Evolutionary conservation across 2,113 vertebrate species (phyloP).

Genomic region (Beaufortia kweichowensis): DNA sequence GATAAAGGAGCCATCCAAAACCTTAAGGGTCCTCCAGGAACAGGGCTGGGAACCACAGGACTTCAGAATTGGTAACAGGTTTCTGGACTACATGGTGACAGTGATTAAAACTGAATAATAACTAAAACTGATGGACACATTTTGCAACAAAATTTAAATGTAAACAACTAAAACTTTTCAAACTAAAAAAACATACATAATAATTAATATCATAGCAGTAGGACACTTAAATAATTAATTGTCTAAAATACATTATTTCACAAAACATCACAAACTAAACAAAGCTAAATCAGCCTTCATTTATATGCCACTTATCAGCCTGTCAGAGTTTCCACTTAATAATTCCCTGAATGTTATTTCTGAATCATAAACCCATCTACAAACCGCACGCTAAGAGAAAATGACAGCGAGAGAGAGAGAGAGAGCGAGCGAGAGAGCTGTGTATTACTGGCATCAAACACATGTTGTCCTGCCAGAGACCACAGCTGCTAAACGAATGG

Average conservation of each 20-base stretch:
- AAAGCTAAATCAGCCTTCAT: not conserved
- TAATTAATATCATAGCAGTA: no score
- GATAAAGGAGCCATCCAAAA: not conserved
- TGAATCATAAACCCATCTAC: not conserved
- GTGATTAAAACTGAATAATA: no score
- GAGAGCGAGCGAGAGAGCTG: not conserved
- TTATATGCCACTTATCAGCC: not conserved
- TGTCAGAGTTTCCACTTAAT: constrained; percentile 25
- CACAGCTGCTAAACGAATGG: constrained; percentile 20
- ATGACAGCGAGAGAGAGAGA: not conserved
- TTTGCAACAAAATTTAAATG: no score
- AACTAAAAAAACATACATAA: no score
- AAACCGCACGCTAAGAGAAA: not conserved
- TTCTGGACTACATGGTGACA: no score
- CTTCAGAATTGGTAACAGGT: no score
- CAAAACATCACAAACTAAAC: not conserved
- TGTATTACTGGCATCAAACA: constrained; percentile 9
- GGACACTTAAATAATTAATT: no score
- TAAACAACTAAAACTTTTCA: no score
- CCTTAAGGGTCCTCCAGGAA: no score
- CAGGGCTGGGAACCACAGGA: no score
- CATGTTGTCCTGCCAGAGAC: constrained; percentile 9
- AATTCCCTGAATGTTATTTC: constrained; percentile 19
- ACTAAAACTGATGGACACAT: no score
- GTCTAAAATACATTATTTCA: no score